Conservation (phyloP, 2,113 vertebrate genomes). For the Copsychus sechellarum region DNA sequence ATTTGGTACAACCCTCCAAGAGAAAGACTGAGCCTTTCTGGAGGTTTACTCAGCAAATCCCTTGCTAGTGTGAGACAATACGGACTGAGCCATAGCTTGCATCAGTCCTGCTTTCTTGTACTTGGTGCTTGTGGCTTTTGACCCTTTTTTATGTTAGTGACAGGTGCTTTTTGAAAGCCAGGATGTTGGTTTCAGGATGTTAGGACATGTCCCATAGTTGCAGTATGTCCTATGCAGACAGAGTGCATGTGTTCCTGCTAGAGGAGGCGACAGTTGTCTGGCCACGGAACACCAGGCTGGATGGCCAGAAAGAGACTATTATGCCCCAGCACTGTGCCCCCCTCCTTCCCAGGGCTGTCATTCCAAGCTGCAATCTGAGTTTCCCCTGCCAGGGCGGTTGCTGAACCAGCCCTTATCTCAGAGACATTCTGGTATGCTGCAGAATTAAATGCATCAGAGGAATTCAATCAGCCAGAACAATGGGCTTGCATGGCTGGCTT, state of each 20-base stretch:
- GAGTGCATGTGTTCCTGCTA: neutral
- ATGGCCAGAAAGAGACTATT: neutral
- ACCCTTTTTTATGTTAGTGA: neutral
- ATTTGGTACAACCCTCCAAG: neutral
- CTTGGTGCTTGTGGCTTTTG: neutral
- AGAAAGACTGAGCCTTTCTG: neutral
- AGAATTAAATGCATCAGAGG: neutral
- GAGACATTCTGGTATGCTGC: neutral
- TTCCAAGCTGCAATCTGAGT: neutral
- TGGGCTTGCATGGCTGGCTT: neutral
- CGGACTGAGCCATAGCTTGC: accelerated
- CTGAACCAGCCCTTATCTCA: neutral
- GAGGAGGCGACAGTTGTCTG: neutral
- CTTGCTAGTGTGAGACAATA: neutral
- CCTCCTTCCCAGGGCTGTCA: neutral
- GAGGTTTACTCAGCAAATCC: neutral
- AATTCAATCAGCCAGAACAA: neutral
- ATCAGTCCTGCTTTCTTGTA: neutral
- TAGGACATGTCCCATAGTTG: neutral
- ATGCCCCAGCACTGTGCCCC: neutral
- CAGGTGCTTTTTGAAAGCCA: neutral
- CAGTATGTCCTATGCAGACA: neutral
- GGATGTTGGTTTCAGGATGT: neutral
- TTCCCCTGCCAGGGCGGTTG: neutral
- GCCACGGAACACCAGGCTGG: neutral